Percentiles rank a stretch among this genome's conserved stretches.
These are phyloP conservation scores for Achatina immaculata DNA, from an alignment of 1,140 invertebrate species.

Conservation along the genomic window DNA sequence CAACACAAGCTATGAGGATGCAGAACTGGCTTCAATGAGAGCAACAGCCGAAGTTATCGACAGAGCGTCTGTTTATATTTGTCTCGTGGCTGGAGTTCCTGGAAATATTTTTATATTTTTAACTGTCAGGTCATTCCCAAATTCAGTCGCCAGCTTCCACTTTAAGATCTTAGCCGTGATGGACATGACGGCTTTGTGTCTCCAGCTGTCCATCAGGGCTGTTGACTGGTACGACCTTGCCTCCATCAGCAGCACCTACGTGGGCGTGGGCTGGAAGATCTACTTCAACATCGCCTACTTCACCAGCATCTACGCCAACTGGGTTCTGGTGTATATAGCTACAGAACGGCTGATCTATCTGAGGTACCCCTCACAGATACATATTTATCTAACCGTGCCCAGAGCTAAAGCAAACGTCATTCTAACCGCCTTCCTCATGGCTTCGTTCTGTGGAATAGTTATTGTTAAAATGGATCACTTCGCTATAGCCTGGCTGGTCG, in stretches of 20 bases:
- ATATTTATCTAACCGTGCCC: neutral
- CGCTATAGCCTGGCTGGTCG: constrained; percentile 19
- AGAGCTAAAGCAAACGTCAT: constrained; percentile 11
- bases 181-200: neutral
- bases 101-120: constrained; percentile 22
- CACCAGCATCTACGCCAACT: constrained; percentile 31
- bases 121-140: neutral
- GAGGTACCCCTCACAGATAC: constrained; percentile 5
- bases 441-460: constrained; percentile 13
- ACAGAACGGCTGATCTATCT: neutral
- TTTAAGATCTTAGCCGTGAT: constrained; percentile 1
- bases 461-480: constrained; percentile 25
- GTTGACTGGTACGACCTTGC: constrained; percentile 4
- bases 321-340: constrained; percentile 20
- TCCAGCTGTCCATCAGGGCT: neutral
- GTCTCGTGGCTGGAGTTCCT: neutral
- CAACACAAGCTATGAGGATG: neutral
- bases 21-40: neutral
- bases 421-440: neutral
- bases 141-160: constrained; percentile 3
- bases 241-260: neutral
- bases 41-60: neutral
- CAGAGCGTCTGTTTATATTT: neutral
- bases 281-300: constrained; percentile 19
- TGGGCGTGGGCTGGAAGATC: neutral